Percentiles rank a stretch among this genome's conserved stretches.
Evolutionary conservation across 2,113 vertebrate genomes (phyloP).

Genomic region (Triplophysa dalaica): DNA sequence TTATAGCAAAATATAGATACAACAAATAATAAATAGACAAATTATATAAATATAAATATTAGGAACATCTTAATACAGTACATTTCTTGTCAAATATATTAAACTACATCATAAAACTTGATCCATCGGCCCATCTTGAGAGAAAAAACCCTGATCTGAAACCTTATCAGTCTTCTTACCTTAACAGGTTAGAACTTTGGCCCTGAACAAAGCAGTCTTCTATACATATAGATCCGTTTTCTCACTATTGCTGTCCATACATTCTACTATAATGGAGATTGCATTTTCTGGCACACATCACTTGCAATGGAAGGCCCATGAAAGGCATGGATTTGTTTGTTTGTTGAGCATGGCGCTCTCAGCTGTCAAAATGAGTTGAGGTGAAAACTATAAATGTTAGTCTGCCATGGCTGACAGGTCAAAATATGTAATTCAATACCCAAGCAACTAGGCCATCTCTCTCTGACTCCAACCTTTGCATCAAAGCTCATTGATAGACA

Average conservation of each 20-base stretch:
- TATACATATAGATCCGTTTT: background rate
- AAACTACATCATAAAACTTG: no score
- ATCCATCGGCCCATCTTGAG: no score
- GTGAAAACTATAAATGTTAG: slow-evolving; percentile 57
- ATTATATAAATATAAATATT: no score
- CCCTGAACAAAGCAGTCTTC: no score
- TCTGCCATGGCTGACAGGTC: slow-evolving; percentile 50
- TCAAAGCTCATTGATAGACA: slow-evolving; percentile 38
- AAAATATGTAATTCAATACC: slow-evolving; percentile 42
- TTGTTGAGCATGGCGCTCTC: slow-evolving; percentile 38
- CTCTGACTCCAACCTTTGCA: slow-evolving; percentile 34
- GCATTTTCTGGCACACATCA: slow-evolving; percentile 64
- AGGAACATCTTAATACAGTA: no score
- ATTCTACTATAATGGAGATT: slow-evolving; percentile 57
- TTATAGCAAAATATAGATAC: no score
- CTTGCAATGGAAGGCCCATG: slow-evolving; percentile 57
- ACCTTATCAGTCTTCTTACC: no score
- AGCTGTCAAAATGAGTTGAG: slow-evolving; percentile 56
- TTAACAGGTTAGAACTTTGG: no score
- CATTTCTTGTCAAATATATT: no score
- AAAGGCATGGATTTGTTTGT: slow-evolving; percentile 52
- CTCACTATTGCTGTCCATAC: slow-evolving; percentile 54
- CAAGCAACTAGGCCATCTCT: background rate
- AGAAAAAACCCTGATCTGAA: no score
- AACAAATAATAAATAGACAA: no score